Evolutionary conservation across 2,113 vertebrate genomes (phyloP), one percentile per base, ranked within the genome.

Genomic region (Dolichallabes microphthalmus): DNA sequence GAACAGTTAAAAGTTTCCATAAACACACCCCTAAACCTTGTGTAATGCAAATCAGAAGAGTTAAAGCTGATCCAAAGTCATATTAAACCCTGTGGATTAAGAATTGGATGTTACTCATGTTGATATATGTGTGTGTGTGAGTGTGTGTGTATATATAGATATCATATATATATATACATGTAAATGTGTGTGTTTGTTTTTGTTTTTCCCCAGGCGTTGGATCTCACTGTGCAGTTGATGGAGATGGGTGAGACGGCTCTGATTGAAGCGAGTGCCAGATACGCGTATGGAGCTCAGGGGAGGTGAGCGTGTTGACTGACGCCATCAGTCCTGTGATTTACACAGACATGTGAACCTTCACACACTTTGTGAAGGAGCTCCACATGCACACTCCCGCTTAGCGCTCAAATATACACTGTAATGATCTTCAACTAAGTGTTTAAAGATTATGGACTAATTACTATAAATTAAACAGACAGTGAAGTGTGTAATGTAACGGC

Each of bases 221-320:
- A 99, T 92, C 93, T 99, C 80, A 95, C 96, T 0, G 95, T 97
- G 69, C 96, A 97, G 83, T 95, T 99, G 63, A 94, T 99, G 97
- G 96, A 97, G 11, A 92, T 95, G 84, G 93, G 94, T 0, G 98
- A 99, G 91, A 97, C 93, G 0, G 96, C 96, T 2, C 88, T 97
- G 58, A 93, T 99, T 20, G 82, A 92, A 17, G 94, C 96, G 2
- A 94, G 95, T 22, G 93, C 96, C 12, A 98, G 97, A 91, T 99
- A 99, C 66, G 97, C 97, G 89, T 99, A 96, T 0, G 97, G 98
- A 2, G 64, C 91, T 1, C 92, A 95, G 84, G 98, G 97, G 92
- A 98, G 97, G 98, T 99, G 57, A 88, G 87, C 53, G 9, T 71
- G 1, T 35, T 35, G 3, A 27, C 58, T 30, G 2, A 57, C 2